These are phyloP conservation scores for Periparus ater DNA, from an alignment of 2,797 vertebrate genomes.

Conservation along the genomic window DNA sequence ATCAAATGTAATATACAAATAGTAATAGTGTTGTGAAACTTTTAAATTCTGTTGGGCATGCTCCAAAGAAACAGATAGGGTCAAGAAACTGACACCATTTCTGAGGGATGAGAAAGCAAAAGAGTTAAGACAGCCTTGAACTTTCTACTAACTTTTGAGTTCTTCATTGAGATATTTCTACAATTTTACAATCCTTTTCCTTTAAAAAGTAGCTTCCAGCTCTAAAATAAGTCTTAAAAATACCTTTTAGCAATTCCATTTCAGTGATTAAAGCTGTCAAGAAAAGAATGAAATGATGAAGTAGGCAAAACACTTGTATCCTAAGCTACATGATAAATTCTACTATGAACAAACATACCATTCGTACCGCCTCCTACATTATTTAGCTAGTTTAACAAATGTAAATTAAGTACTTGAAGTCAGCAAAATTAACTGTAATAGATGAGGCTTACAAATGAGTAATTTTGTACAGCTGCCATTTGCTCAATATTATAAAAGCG, in stretches of 20 bases:
- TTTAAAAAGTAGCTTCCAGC: background rate
- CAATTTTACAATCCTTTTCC: background rate
- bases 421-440: conserved; percentile 61
- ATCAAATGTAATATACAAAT: background rate
- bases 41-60: background rate
- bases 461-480: conserved; percentile 63
- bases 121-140: background rate
- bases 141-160: background rate
- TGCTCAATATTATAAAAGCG: conserved; percentile 48
- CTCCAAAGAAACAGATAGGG: background rate
- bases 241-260: background rate
- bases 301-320: background rate
- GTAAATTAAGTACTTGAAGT: conserved; percentile 66
- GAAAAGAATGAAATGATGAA: background rate
- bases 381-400: conserved; percentile 62
- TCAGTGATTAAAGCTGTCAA: background rate
- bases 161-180: background rate
- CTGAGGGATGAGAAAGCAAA: background rate
- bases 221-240: background rate
- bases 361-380: background rate
- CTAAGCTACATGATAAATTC: conserved; percentile 25
- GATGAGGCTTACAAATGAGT: conserved; percentile 55
- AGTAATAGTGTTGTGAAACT: background rate
- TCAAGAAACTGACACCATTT: background rate
- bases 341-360: conserved; percentile 17